Base-by-base conservation (phyloP, 2,113 vertebrate species). In the Ciconia stormi region DNA sequence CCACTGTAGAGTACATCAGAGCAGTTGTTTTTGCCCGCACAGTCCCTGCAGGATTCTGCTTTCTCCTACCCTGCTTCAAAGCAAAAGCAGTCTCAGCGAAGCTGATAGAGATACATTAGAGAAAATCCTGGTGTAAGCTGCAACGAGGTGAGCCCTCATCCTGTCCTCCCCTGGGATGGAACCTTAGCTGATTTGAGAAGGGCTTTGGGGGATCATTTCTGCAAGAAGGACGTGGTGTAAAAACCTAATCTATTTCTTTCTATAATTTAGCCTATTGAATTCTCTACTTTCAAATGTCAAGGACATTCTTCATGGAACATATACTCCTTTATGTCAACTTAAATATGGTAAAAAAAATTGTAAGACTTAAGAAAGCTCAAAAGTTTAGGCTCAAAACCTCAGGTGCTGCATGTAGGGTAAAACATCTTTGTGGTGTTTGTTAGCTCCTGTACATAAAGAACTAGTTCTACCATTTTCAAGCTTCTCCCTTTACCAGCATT, bases 81-180 rank as follows among this genome's bases (percentile, higher is more conserved):
- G 91, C 40, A 94, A 90, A 90, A 83, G 6, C 36, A 90, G 52
- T 78, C 63, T 90, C 72, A 79, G 61, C 49, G 74, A 93, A 96
- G 34, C 14, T 11, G 20, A 46, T 2, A 56, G 56, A 82, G 40
- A 40, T 12, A 82, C 38, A 42, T 53, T 26, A 81, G 40, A 76
- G 74, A 85, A 86, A 77, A 93, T 59, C 23, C 29, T 40, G 19
- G 27, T 16, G 1, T 42, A 76, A 10, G 2, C 34, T 69, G 42
- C 47, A 94, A 25, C 0, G 11, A 77, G 85, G 63, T 86, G 55
- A 87, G 16, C 34, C 49, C 65, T 87, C 56, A 72, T 65, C 12
- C 10, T 61, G 9, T 61, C 34, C 19, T 82, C 32, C 30, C 74
- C 49, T 80, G n/a, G 49, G n/a, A 58, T 11, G 3, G 26, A 77